Base-by-base conservation (phyloP, 2,797 vertebrate species). In the Pteropus rufus region DNA sequence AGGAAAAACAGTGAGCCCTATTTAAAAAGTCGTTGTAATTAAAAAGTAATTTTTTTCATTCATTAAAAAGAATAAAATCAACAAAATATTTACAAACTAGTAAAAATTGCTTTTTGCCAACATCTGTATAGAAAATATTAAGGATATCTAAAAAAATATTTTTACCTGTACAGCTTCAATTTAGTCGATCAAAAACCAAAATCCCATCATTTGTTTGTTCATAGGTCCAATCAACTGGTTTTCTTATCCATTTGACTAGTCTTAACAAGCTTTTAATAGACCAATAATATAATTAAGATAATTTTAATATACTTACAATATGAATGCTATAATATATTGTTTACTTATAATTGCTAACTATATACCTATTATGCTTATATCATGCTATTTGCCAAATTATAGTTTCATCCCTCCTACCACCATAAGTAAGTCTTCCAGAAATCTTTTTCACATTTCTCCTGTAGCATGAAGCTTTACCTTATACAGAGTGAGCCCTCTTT, bases 251-350 rank as follows among this genome's bases (percentile, higher is more conserved):
- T 21, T 69, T 95, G 31, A 64, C 12, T 19, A 84, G 29, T 81
- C 14, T 93, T n/a, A 93, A 15, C 31, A 93, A 95, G 76, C 15
- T n/a, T 76, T 81, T 94, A 94, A 24, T 16, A 72, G 21, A 77
- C 10, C 46, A 90, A 91, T 72, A 93, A 91, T 56, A 46, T 19
- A 89, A 88, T 69, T 93, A 52, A 88, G 19, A 31, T 6, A 92
- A 91, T 39, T 56, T 84, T 69, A 36, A 18, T 64, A 58, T 34
- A 60, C 5, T 84, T 77, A 52, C 11, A 80, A 36, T 70, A 56
- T 67, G 19, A 82, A 69, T 39, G 19, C 36, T 44, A 72, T 84
- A 44, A 81, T 34, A 76, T 31, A 72, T 70, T 56, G 44, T 52
- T 26, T 65, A 80, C 46, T 60, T 80, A 49, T 31, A 44, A 46